Evolutionary conservation across 2,888 invertebrate species (phyloP), one percentile per base, ranked within the genome.

Genomic region (Polydrusus cervinus): DNA sequence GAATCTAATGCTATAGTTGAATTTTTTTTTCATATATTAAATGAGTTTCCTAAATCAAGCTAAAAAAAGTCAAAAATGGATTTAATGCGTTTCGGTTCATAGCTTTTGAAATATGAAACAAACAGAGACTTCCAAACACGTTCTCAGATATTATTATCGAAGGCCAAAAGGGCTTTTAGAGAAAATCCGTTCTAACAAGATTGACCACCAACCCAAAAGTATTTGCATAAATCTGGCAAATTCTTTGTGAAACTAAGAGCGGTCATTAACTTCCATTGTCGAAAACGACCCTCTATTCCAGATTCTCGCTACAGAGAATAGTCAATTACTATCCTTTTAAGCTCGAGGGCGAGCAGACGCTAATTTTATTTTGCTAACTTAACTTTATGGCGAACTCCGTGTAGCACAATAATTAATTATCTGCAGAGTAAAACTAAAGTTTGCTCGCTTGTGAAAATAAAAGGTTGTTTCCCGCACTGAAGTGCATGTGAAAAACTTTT

Each of bases 301-400:
- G 72, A 75, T 72, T 53, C 73, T 69, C 72, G 72, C 76, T 65
- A 70, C 72, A 73, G 69, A 76, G 77, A 77, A 77, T 77, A 77
- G 77, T 77, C 77, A 77, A 77, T 77, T 77, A 77, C 71, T 77
- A 77, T 77, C 74, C 77, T 77, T 77, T 77, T 77, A 77, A 77
- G 77, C 77, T 68, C 66, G 71, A 67, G 71, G 74, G 76, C 76
- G 76, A 73, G 69, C 74, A 74, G 71, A 74, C 74, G 74, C 74
- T 77, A 77, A 74, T 77, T 77, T 77, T 77, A 77, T 74, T 77
- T 74, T 68, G 71, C 77, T 71, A 71, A 77, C 77, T 77, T 71
- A 77, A 74, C 77, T 77, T 76, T 76, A 76, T 76, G 76, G 76
- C 73, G 65, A 73, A 76, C 73, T 76, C 69, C 73, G 72, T 76